Base-by-base conservation (phyloP, 2,888 invertebrate genomes). In the Thysanoteuthis rhombus region DNA sequence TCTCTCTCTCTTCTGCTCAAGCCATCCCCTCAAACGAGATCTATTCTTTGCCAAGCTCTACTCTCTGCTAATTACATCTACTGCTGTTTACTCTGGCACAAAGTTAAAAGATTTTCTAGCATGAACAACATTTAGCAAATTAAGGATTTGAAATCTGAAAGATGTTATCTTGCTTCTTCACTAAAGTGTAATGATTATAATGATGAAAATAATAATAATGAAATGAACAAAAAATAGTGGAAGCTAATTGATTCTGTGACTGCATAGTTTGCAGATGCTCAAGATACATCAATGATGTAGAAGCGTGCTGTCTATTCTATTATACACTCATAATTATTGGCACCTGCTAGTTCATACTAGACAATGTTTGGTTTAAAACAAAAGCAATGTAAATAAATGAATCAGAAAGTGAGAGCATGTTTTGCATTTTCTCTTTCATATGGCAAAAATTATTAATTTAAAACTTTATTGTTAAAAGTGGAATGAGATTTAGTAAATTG, bases 311-410 rank as follows among this genome's bases (percentile, higher is more conserved):
- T 75, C 12, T 75, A 75, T 75, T n/a, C n/a, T 75, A 75, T 75
- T 75, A 75, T 75, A n/a, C n/a, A 75, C n/a, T 75, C n/a, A 75
- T 75, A 75, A 75, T 75, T 75, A 75, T n/a, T 75, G 75, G 75
- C 75, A 75, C 75, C 36, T 75, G n/a, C n/a, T 10, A 3, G n/a
- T 75, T 75, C 12, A 75, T 75, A n/a, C 12, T 16, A n/a, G 75
- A n/a, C 75, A 75, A 75, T 75, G n/a, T 75, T 75, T 75, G 75
- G 75, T 12, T 75, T 75, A 75, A n/a, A 75, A n/a, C 75, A 75
- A n/a, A n/a, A n/a, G n/a, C n/a, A n/a, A 75, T 16, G n/a, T n/a
- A n/a, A 16, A 1, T n/a, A 75, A n/a, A 16, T 75, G 36, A n/a
- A n/a, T n/a, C 16, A 58, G 58, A 58, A 58, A 58, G 58, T 0